Evolutionary conservation across 1,140 invertebrate species (phyloP).

Genomic region (Meteorus sp.): DNA sequence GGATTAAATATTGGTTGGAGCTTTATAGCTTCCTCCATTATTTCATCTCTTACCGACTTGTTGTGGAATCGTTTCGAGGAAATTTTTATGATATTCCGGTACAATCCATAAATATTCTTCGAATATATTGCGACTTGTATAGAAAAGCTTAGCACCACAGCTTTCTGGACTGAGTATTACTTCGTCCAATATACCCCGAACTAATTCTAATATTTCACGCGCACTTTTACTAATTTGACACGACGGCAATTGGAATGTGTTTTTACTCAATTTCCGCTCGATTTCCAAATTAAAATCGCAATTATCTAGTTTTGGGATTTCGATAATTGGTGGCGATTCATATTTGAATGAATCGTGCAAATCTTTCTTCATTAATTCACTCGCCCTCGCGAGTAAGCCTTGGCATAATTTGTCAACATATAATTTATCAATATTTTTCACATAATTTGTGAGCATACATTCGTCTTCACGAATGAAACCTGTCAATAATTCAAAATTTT

Average conservation of each 20-base stretch:
- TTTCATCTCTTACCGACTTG: conserved; percentile 80
- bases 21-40: too few species aligned
- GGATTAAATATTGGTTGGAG: too few species aligned
- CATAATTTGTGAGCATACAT: conserved; percentile 63
- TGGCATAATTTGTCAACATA: conserved; percentile 80
- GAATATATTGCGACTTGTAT: conserved; percentile 73
- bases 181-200: conserved; percentile 74
- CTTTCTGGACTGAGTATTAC: conserved; percentile 64
- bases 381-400: conserved; percentile 70
- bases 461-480: conserved; percentile 59
- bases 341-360: conserved; percentile 74
- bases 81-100: conserved; percentile 76
- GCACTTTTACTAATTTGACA: conserved; percentile 66
- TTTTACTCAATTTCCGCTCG: conserved; percentile 41
- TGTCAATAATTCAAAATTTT: conserved; percentile 32
- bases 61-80: conserved; percentile 80
- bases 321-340: conserved; percentile 40
- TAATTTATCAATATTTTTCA: conserved; percentile 74
- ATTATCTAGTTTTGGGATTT: conserved; percentile 39
- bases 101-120: conserved; percentile 78
- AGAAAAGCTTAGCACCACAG: conserved; percentile 70
- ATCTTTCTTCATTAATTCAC: conserved; percentile 78
- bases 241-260: conserved; percentile 59
- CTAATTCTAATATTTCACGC: conserved; percentile 70
- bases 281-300: conserved; percentile 29